phyloP scores from a whole-genome alignment of 2,113 vertebrate genomes.

The Cinclus mexicanus region DNA sequence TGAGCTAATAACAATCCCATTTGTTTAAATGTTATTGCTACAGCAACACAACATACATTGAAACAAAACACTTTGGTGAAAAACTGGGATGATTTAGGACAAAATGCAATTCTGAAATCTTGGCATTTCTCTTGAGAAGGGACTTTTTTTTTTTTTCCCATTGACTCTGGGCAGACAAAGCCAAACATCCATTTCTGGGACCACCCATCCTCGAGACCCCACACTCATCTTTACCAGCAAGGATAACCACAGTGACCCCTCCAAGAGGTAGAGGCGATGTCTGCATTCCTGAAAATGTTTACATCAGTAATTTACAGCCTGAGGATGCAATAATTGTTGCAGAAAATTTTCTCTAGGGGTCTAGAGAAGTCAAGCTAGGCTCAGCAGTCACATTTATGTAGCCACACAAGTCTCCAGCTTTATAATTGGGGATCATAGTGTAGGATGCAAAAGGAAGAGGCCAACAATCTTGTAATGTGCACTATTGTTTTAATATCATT shows the following conservation, averaged over 20 bases:
- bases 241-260: not conserved
- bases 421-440: accelerated
- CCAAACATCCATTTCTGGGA: not conserved
- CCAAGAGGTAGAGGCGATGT: not conserved
- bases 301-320: not conserved
- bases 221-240: accelerated
- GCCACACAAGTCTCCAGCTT: not conserved
- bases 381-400: not conserved
- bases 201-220: not conserved
- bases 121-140: not conserved
- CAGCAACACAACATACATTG: not conserved
- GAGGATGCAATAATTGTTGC: not conserved
- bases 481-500: not conserved
- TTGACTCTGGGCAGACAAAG: not conserved
- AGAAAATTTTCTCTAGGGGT: not conserved
- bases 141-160: not conserved
- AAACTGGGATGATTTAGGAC: not conserved
- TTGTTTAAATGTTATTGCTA: constrained; percentile 15
- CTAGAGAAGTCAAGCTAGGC: not conserved
- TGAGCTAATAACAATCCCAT: not conserved
- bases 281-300: not conserved
- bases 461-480: too few species aligned
- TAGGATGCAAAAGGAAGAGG: not conserved
- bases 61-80: not conserved
- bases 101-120: not conserved